Base-by-base conservation (phyloP, 2,113 vertebrate genomes). In the Gallinago jamesoni region DNA sequence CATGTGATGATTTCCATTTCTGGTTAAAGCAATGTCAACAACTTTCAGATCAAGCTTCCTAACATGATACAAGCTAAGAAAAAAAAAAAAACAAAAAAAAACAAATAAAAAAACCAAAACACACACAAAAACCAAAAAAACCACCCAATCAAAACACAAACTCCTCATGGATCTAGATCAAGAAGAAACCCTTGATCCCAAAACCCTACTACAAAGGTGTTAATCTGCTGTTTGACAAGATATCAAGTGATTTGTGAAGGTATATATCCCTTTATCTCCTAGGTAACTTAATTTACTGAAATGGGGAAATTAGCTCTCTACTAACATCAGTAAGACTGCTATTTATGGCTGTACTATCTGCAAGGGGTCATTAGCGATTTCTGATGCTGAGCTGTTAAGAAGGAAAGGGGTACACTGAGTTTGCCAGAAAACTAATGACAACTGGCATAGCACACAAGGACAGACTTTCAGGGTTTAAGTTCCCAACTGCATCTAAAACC, bases 241-340 rank as follows among this genome's bases (percentile, higher is more conserved):
- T 31, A 70, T 9, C 28, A 63, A 80, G 31, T 66, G 72, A 80
- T 94, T 63, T 77, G 76, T 88, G 56, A 59, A 60, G 9, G n/a
- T 89, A 70, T 43, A 73, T 64, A 70, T 93, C 64, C 68, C 68
- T 73, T 90, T 90, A 86, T 94, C 76, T 95, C 86, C 89, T 77
- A 84, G 83, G 86, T 86, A 92, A 94, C 79, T 94, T 93, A 25
- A 84, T 90, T 80, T 90, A 89, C 68, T 43, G 86, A 84, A 90
- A 88, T 0, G 2, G 11, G 12, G 62, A 94, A 96, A 94, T 92
- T n/a, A 77, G 48, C 66, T 76, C 78, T 68, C 53, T 45, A 7
- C 67, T 69, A 59, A 57, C 45, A 94, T 90, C 74, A 66, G 45
- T 53, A 79, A 56, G 12, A 19, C 23, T 76, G 63, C 67, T 92